These are phyloP conservation scores for Agonum fuliginosum DNA, from an alignment of 2,888 invertebrate genomes.

Conservation along the genomic window DNA sequence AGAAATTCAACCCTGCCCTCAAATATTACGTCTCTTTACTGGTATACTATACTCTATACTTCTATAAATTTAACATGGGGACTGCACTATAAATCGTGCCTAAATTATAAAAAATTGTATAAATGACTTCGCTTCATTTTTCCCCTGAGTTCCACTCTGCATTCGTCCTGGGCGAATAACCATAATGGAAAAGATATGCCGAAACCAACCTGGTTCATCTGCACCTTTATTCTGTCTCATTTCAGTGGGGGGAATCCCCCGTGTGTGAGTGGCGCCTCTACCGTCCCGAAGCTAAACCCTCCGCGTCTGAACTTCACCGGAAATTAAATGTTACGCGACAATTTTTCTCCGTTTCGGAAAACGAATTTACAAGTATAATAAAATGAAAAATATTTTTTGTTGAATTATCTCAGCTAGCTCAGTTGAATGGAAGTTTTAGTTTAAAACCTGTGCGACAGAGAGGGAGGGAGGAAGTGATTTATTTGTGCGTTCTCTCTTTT, in stretches of 20 bases:
- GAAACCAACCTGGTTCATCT: constrained; percentile 13
- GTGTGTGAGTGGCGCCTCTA: constrained; percentile 5
- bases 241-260: not conserved
- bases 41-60: too few relatives aligned
- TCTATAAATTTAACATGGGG: too few relatives aligned
- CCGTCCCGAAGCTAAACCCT: not conserved
- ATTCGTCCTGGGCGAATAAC: not conserved
- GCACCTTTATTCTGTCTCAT: not conserved
- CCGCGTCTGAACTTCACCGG: constrained; percentile 28
- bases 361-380: constrained; percentile 56
- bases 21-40: too few relatives aligned
- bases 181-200: constrained; percentile 48
- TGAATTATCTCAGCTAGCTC: constrained; percentile 37
- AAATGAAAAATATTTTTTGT: constrained; percentile 54
- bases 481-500: constrained; percentile 13
- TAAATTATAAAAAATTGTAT: too few relatives aligned
- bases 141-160: not conserved
- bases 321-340: constrained; percentile 54
- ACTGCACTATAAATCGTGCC: too few relatives aligned
- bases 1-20: too few relatives aligned
- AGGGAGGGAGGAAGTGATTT: constrained; percentile 2
- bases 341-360: constrained; percentile 53
- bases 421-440: constrained; percentile 45
- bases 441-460: constrained; percentile 28
- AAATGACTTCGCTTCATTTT: not conserved